Base-by-base conservation (phyloP, 2,113 vertebrate species). In the Istiophorus platypterus region DNA sequence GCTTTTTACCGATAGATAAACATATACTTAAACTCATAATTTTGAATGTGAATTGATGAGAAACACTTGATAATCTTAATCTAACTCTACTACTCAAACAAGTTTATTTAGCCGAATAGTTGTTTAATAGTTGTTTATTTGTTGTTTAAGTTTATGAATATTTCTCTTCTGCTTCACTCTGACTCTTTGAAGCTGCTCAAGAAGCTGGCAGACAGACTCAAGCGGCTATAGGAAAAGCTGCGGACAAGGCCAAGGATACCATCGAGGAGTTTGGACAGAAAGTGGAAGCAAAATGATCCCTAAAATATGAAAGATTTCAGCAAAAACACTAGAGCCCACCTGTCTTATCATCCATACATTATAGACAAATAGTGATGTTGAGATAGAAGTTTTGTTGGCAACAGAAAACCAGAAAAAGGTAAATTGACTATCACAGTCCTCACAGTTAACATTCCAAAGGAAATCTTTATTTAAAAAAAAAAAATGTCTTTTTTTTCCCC, bases 211-310 rank as follows among this genome's bases (percentile, higher is more conserved):
- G 29, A 85, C 93, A 96, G 91, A 91, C 92, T 59, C 93, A 95
- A 75, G 70, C 88, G 47, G 84, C 82, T 78, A 94, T 96, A 34
- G 88, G 81, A 65, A 92, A 94, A 84, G 94, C 93, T 75, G 92
- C 94, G 1, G 92, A 85, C 75, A 96, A 94, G 80, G 89, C 94
- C 58, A 89, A 91, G 1, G 94, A 93, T 54, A 81, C 92, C 82
- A 95, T 96, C 87, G 94, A 95, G 85, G 94, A 91, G 68, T 89
- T 95, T 65, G 95, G 94, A 88, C 92, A 95, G 66, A 95, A 93
- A 89, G 62, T 92, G 83, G 91, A 94, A 9, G 81, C 84, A 39
- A 95, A 95, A 83, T 95, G 81, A 94, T 76, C 24, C 29, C 14
- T 42, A 37, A 49, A 79, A 68, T 79, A 69, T 65, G 39, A 76